These are phyloP conservation scores for Maccullochella peelii DNA, from an alignment of 2,113 vertebrate genomes.

Conservation along the genomic window DNA sequence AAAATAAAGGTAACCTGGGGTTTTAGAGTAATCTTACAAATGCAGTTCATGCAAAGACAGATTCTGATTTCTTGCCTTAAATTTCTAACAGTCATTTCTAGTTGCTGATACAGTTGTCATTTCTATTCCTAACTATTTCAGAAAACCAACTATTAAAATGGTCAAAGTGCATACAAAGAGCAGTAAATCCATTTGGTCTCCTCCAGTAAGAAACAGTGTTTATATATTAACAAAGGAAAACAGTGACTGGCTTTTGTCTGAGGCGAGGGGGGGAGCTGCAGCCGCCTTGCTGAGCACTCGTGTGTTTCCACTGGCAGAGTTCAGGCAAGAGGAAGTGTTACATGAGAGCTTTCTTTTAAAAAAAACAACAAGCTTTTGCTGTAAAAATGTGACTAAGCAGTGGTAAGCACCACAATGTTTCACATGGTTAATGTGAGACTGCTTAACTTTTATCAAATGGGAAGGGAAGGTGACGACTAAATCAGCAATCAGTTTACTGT, in stretches of 20 bases:
- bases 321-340: slow-evolving; percentile 20
- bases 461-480: neutral
- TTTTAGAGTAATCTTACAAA: neutral
- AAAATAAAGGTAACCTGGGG: neutral
- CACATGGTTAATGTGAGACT: neutral
- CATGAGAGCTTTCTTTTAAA: slow-evolving; percentile 9
- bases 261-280: slow-evolving; percentile 2
- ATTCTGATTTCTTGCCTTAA: neutral
- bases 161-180: slow-evolving; percentile 5
- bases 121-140: slow-evolving; percentile 6
- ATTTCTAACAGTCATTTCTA: neutral
- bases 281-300: neutral
- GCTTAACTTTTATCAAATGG: neutral
- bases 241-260: slow-evolving; percentile 19
- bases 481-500: neutral
- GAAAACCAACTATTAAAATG: neutral
- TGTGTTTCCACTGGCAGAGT: slow-evolving; percentile 56
- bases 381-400: slow-evolving; percentile 21
- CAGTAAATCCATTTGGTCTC: neutral
- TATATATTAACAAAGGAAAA: slow-evolving; percentile 37
- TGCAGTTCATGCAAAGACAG: neutral
- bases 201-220: slow-evolving; percentile 15
- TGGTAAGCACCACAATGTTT: slow-evolving; percentile 1
- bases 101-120: neutral
- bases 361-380: neutral